These are phyloP conservation scores for Podabrus alpinus DNA, from an alignment of 2,888 invertebrate genomes.

Conservation along the genomic window DNA sequence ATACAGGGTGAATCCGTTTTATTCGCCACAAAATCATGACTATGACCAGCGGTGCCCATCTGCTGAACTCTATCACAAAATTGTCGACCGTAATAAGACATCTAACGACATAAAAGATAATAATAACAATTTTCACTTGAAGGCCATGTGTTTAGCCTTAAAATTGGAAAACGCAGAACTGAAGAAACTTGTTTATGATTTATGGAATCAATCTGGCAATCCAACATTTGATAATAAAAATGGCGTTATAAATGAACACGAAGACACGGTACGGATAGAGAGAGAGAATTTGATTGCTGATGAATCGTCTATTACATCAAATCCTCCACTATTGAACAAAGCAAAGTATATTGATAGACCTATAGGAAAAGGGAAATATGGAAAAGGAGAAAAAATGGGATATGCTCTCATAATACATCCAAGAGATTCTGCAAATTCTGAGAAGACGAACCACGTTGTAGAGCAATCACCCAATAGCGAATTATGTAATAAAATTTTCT, in stretches of 20 bases:
- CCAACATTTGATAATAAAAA: not conserved
- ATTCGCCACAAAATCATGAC: too few species aligned
- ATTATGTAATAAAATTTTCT: too few species aligned
- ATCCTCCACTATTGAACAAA: too few species aligned
- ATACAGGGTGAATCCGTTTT: too few species aligned
- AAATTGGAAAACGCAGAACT: not conserved
- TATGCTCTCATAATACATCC: too few species aligned
- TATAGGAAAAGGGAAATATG: too few species aligned
- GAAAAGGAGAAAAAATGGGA: too few species aligned
- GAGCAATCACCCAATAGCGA: too few species aligned
- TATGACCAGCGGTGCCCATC: not conserved
- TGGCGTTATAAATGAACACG: too few species aligned
- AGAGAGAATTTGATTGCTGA: not conserved
- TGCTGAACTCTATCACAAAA: not conserved
- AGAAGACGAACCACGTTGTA: too few species aligned
- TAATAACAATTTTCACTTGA: not conserved
- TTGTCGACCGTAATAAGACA: not conserved
- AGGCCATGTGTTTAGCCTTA: not conserved
- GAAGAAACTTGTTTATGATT: not conserved
- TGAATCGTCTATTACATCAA: not conserved
- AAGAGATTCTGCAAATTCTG: too few species aligned
- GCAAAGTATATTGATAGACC: too few species aligned
- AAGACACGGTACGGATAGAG: not conserved
- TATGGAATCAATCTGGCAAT: fast-evolving
- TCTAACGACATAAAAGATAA: not conserved